A percentile compares a stretch with the other conserved stretches of the same genome.
Conservation (phyloP, 2,888 invertebrate species). For the Leucophora obtusa region DNA sequence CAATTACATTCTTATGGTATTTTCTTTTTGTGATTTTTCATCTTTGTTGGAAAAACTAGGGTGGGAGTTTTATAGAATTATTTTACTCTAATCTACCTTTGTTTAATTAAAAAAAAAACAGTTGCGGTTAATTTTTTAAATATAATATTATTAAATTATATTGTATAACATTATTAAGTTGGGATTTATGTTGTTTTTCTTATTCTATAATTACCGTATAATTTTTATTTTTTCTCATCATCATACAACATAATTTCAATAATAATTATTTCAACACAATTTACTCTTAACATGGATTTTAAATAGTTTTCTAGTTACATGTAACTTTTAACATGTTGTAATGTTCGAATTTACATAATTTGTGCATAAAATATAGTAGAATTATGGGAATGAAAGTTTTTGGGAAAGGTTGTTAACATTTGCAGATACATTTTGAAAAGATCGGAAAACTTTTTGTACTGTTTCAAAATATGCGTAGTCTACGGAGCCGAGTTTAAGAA, state of each 20-base stretch:
- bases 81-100: background rate
- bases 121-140: background rate
- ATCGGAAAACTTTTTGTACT: no score
- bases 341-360: no score
- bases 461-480: no score
- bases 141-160: slow-evolving; percentile 34
- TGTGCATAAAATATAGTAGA: no score
- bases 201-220: background rate
- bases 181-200: background rate
- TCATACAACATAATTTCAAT: slow-evolving; percentile 25
- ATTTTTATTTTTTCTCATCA: background rate
- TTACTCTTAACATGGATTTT: background rate
- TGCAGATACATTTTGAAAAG: no score
- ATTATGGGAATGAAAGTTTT: no score
- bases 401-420: no score
- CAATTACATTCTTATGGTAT: slow-evolving; percentile 28
- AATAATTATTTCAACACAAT: slow-evolving; percentile 40
- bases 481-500: no score
- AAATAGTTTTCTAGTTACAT: background rate
- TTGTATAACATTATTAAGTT: slow-evolving; percentile 31
- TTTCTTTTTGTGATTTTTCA: background rate
- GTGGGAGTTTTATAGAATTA: slow-evolving; percentile 40
- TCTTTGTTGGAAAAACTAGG: slow-evolving; percentile 10
- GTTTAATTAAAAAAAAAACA: background rate
- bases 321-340: background rate